A percentile compares a stretch with the other conserved stretches of the same genome.
These are phyloP conservation scores for Takifugu rubripes DNA, from an alignment of 2,797 vertebrate species.

Conservation along the genomic window DNA sequence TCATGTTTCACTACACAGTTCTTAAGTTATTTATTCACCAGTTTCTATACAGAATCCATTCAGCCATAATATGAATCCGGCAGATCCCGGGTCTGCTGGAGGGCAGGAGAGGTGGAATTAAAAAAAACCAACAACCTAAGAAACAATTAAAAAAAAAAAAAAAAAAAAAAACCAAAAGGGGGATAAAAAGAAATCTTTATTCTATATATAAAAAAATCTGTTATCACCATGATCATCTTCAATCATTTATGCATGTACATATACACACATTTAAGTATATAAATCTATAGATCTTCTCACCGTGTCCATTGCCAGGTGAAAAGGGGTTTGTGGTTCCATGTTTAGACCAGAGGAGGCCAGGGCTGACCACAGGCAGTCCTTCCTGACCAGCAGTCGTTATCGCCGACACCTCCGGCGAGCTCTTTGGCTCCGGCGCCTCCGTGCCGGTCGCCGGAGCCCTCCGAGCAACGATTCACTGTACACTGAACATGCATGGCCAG, in stretches of 20 bases:
- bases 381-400: constrained; percentile 43
- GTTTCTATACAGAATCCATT: constrained; percentile 80
- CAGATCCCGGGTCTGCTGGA: constrained; percentile 60
- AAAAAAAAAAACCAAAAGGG: constrained; percentile 33
- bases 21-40: constrained; percentile 77
- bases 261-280: constrained; percentile 50
- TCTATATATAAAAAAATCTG: constrained; percentile 53
- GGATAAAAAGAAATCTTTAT: constrained; percentile 45
- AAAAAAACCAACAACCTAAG: constrained; percentile 32
- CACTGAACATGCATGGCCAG: constrained; percentile 75
- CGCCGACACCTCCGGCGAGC: constrained; percentile 29
- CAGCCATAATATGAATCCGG: constrained; percentile 64
- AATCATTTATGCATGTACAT: constrained; percentile 58
- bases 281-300: constrained; percentile 61
- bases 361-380: constrained; percentile 40
- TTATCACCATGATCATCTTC: constrained; percentile 64
- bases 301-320: constrained; percentile 61
- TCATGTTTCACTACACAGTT: constrained; percentile 77
- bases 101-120: constrained; percentile 34
- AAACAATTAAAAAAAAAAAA: constrained; percentile 36
- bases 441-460: constrained; percentile 51
- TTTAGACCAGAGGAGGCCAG: constrained; percentile 42
- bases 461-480: constrained; percentile 72
- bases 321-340: constrained; percentile 42
- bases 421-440: constrained; percentile 51